Evolutionary conservation across 2,797 vertebrate species (phyloP).

Genomic region (Octomys mimax): DNA sequence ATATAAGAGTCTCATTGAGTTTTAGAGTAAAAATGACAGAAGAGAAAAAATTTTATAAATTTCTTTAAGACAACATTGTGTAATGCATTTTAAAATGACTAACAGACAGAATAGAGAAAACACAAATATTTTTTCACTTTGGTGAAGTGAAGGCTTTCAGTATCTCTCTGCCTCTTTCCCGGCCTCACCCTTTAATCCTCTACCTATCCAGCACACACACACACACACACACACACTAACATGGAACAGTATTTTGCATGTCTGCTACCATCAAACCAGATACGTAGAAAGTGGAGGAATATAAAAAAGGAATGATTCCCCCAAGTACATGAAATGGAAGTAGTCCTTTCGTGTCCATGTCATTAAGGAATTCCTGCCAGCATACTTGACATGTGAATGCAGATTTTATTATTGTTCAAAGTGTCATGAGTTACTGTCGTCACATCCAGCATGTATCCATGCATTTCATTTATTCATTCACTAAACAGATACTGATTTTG

Average conservation of each 20-base stretch:
- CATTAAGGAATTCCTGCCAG: background rate
- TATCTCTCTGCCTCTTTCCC: background rate
- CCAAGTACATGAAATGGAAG: background rate
- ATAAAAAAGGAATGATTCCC: background rate
- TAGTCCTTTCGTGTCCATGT: background rate
- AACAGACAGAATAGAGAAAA: constrained; percentile 23
- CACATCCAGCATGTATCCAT: background rate
- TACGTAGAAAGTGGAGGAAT: background rate
- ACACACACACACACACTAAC: background rate
- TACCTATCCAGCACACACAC: background rate
- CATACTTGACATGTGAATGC: constrained; percentile 2
- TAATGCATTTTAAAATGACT: constrained; percentile 55
- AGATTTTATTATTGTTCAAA: background rate
- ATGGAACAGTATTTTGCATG: background rate
- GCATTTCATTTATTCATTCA: background rate
- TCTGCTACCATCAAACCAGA: background rate
- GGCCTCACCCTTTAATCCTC: background rate
- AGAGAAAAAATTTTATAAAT: constrained; percentile 53
- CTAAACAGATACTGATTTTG: background rate
- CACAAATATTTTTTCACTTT: constrained; percentile 52
- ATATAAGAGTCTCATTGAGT: constrained; percentile 65
- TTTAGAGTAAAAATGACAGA: constrained; percentile 74
- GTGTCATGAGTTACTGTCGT: background rate
- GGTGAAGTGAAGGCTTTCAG: constrained; percentile 55
- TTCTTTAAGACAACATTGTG: constrained; percentile 41